phyloP scores from a whole-genome alignment of 2,797 vertebrate genomes.

The Glyptemys insculpta region DNA sequence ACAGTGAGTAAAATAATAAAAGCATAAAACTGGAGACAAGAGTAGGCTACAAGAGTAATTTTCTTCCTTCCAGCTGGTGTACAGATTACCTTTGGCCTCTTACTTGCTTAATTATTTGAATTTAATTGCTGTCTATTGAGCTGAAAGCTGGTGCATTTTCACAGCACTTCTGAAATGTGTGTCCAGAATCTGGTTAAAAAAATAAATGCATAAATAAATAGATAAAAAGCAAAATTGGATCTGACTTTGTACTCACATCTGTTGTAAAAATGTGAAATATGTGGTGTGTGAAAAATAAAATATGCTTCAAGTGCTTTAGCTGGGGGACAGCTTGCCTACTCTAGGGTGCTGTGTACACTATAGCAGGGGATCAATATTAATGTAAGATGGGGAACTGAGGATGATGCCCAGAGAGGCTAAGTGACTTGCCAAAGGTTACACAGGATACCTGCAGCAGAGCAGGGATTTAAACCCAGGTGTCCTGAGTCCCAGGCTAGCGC shows the following conservation, averaged over 20 bases:
- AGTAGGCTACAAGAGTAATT: constrained; percentile 42
- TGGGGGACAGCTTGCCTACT: constrained; percentile 40
- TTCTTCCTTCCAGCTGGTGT: constrained; percentile 27
- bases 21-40: constrained; percentile 51
- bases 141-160: not conserved
- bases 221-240: not conserved
- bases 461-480: not conserved
- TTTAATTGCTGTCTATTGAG: constrained; percentile 50
- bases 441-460: not conserved
- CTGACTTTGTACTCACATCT: not conserved
- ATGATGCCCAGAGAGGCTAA: not conserved
- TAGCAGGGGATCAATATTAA: constrained; percentile 65
- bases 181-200: not conserved
- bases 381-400: not conserved
- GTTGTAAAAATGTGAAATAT: constrained; percentile 45
- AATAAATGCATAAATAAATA: not conserved
- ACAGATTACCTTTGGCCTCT: constrained; percentile 22
- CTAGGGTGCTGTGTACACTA: not conserved
- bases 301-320: not conserved
- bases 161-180: not conserved
- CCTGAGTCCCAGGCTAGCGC: not conserved
- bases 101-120: constrained; percentile 29
- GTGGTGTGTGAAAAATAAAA: constrained; percentile 64
- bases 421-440: not conserved
- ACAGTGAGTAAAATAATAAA: constrained; percentile 46